Percentiles rank a stretch among this genome's conserved stretches.
phyloP scores from a whole-genome alignment of 1,140 invertebrate genomes.

The Macrobrachium nipponense region DNA sequence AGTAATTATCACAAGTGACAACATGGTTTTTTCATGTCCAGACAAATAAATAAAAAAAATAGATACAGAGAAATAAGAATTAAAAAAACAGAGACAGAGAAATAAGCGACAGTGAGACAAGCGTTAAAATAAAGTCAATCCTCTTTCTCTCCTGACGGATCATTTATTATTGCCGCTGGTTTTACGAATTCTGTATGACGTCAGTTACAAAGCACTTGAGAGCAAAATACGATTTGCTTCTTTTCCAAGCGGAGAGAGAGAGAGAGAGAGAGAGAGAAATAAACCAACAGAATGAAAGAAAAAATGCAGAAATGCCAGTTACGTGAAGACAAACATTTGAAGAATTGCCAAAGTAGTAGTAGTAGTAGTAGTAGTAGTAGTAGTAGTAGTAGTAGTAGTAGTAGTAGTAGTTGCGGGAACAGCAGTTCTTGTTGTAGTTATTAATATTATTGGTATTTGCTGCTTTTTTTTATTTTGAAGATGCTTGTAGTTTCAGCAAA shows the following conservation, averaged over 20 bases:
- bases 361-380: background rate
- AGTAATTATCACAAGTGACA: too few species aligned
- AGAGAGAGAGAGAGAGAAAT: conserved; percentile 25
- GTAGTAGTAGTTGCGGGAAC: too few species aligned
- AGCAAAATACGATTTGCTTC: too few species aligned
- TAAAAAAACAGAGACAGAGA: background rate
- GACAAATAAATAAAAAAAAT: background rate
- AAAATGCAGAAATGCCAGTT: background rate
- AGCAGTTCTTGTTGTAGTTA: background rate
- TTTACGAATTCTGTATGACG: too few species aligned
- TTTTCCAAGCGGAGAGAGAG: conserved; percentile 6
- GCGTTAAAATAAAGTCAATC: too few species aligned
- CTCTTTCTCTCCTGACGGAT: too few species aligned
- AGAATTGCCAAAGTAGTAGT: background rate
- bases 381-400: background rate
- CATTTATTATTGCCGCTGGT: too few species aligned
- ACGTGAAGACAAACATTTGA: background rate
- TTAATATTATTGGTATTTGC: too few species aligned
- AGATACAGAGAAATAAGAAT: background rate
- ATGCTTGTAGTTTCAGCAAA: too few species aligned
- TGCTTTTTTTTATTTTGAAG: too few species aligned
- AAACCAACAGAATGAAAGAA: background rate
- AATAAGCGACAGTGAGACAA: background rate
- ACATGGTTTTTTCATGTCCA: too few species aligned
- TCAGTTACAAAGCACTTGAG: too few species aligned